phyloP scores from a whole-genome alignment of 2,888 invertebrate genomes.

The Parnassius smintheus region DNA sequence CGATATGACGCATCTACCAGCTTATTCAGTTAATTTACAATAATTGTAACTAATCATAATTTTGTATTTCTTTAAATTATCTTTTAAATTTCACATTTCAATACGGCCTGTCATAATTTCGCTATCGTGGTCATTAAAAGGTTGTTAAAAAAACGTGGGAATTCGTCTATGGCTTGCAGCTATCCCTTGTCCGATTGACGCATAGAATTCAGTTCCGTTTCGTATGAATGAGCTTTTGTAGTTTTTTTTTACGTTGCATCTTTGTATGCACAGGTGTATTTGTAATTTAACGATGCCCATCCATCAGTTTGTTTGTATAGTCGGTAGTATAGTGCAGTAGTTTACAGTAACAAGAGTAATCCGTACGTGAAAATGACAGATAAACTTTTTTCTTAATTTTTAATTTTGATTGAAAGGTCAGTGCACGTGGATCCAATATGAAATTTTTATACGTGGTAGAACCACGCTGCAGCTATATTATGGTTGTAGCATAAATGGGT shows the following conservation, averaged over 20 bases:
- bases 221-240: constrained; percentile 51
- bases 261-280: constrained; percentile 73
- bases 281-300: constrained; percentile 35
- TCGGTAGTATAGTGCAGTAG: neutral
- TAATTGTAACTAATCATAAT: too few species aligned
- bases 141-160: constrained; percentile 62
- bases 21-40: too few species aligned
- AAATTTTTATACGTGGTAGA: too few species aligned
- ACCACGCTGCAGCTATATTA: too few species aligned
- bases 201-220: constrained; percentile 63
- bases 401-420: constrained; percentile 14
- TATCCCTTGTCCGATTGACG: constrained; percentile 51
- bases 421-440: neutral
- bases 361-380: constrained; percentile 19
- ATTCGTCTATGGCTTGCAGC: constrained; percentile 51
- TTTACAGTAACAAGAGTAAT: constrained; percentile 21
- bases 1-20: too few species aligned
- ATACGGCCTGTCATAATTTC: constrained; percentile 49
- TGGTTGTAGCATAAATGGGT: too few species aligned
- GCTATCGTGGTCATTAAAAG: constrained; percentile 50
- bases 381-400: constrained; percentile 14
- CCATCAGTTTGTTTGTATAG: constrained; percentile 27
- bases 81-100: constrained; percentile 15
- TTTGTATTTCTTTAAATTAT: constrained; percentile 1
- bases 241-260: constrained; percentile 35